Evolutionary conservation across 2,797 vertebrate genomes (phyloP).

Genomic region (Gallinago stenura): DNA sequence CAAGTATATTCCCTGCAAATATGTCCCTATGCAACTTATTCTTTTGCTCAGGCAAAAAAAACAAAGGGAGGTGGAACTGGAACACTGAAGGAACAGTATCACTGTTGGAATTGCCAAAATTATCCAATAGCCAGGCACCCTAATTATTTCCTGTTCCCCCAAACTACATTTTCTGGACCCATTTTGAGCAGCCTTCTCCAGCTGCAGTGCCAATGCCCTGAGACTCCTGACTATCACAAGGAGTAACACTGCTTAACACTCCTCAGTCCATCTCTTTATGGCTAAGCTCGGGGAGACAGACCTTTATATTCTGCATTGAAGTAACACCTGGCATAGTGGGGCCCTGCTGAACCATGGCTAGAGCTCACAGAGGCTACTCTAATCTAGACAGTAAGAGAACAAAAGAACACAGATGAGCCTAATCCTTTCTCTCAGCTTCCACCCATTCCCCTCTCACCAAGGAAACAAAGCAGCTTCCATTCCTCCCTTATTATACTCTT

Average conservation of each 20-base stretch:
- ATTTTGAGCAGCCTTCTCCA: not conserved
- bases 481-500: not conserved
- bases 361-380: not conserved
- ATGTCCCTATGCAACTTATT: not conserved
- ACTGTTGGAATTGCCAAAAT: not conserved
- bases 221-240: not conserved
- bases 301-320: not conserved
- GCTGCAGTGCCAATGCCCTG: not conserved
- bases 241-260: not conserved
- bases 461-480: fast-evolving
- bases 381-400: fast-evolving
- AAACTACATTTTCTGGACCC: not conserved
- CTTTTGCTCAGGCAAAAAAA: not conserved
- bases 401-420: not conserved
- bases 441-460: fast-evolving
- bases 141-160: not conserved
- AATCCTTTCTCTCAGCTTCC: fast-evolving
- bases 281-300: not conserved
- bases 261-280: not conserved
- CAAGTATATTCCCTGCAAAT: not conserved
- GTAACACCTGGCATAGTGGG: not conserved
- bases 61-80: not conserved
- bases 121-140: not conserved
- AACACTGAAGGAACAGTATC: not conserved
- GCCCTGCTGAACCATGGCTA: not conserved